Percentiles rank a stretch among this genome's conserved stretches.
phyloP scores from a whole-genome alignment of 2,797 vertebrate genomes.

The Hipposideros larvatus region DNA sequence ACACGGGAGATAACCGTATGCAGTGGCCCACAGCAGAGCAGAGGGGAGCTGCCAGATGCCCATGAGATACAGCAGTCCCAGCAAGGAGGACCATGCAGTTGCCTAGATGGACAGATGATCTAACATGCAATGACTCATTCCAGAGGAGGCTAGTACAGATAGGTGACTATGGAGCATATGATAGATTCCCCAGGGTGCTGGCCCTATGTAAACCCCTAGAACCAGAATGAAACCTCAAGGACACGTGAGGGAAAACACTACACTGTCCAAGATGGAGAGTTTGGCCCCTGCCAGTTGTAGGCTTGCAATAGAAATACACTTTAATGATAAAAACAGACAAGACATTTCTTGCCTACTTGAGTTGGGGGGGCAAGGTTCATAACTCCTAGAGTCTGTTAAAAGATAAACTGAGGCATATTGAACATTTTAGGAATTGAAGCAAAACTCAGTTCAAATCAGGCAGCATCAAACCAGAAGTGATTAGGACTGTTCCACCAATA shows the following conservation, averaged over 20 bases:
- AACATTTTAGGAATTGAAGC: not conserved
- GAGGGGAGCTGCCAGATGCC: not conserved
- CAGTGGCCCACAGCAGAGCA: not conserved
- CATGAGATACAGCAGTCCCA: not conserved
- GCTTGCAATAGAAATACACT: not conserved
- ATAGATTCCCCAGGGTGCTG: not conserved
- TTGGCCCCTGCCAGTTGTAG: not conserved
- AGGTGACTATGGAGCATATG: not conserved
- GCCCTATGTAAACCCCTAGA: not conserved
- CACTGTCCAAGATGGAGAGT: not conserved
- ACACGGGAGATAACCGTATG: not conserved
- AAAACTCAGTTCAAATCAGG: not conserved
- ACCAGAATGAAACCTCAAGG: not conserved
- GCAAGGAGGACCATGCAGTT: not conserved
- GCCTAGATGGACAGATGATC: not conserved
- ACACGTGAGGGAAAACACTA: not conserved
- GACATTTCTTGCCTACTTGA: not conserved
- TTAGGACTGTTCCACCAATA: not conserved
- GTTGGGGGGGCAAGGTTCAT: not conserved
- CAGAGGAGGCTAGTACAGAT: not conserved
- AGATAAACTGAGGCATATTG: not conserved
- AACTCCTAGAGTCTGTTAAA: not conserved
- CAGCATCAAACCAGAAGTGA: not conserved
- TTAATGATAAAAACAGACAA: not conserved
- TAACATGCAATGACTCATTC: not conserved